phyloP scores from a whole-genome alignment of 2,888 invertebrate genomes.

The Himalopsyche japonica region DNA sequence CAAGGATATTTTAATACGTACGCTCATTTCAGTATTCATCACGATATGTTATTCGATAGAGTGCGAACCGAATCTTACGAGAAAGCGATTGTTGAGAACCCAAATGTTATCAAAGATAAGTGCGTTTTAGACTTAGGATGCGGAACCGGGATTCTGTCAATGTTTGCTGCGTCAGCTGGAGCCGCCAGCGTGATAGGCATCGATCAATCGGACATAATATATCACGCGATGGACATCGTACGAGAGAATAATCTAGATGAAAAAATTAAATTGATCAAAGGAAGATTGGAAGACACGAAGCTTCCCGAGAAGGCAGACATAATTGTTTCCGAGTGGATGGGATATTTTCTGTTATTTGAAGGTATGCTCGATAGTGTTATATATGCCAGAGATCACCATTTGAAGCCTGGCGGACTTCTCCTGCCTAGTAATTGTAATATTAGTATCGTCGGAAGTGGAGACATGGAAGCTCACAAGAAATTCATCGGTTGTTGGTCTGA shows the following conservation, averaged over 20 bases:
- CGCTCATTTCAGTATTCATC: slow-evolving; percentile 89
- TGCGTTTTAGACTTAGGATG: slow-evolving; percentile 94
- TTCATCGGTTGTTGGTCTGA: slow-evolving; percentile 87
- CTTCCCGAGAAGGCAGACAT: slow-evolving; percentile 84
- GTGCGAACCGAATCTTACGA: slow-evolving; percentile 86
- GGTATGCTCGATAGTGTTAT: slow-evolving; percentile 96
- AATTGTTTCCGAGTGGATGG: slow-evolving; percentile 99
- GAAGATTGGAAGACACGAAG: slow-evolving; percentile 81
- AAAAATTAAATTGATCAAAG: slow-evolving; percentile 78
- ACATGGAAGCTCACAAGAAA: slow-evolving; percentile 71
- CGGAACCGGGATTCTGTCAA: slow-evolving; percentile 95
- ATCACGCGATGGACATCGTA: slow-evolving; percentile 93
- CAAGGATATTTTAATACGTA: slow-evolving; percentile 82
- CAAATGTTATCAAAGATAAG: slow-evolving; percentile 70
- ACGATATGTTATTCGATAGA: slow-evolving; percentile 91
- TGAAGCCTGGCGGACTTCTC: slow-evolving; percentile 75
- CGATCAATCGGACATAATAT: slow-evolving; percentile 95
- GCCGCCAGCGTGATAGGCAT: slow-evolving; percentile 89
- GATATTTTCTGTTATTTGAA: slow-evolving; percentile 94
- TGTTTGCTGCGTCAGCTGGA: slow-evolving; percentile 96
- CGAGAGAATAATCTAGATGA: slow-evolving; percentile 78
- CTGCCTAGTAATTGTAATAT: slow-evolving; percentile 86
- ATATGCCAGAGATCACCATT: slow-evolving; percentile 80
- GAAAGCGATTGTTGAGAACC: slow-evolving; percentile 79
- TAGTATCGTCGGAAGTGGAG: slow-evolving; percentile 78